A percentile compares a stretch with the other conserved stretches of the same genome.
phyloP scores from a whole-genome alignment of 2,113 vertebrate species.

The Promerops cafer region DNA sequence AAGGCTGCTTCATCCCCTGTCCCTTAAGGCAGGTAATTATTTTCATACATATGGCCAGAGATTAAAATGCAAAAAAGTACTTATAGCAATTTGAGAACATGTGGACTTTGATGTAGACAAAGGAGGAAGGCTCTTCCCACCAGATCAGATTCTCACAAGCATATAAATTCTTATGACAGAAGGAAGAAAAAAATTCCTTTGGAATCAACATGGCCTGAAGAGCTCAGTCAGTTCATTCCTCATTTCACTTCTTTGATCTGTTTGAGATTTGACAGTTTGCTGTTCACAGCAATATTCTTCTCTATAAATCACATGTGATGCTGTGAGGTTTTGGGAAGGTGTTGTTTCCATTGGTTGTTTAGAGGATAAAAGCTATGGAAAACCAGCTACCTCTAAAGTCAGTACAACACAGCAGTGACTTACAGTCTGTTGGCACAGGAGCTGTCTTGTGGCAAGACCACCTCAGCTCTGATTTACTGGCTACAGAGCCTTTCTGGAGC shows the following conservation, averaged over 20 bases:
- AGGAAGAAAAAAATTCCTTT: constrained; percentile 27
- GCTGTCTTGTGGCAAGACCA: neutral
- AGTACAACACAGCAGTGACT: neutral
- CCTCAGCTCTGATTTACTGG: neutral
- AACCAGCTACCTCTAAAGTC: neutral
- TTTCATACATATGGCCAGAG: constrained; percentile 18
- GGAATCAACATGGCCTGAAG: constrained; percentile 53
- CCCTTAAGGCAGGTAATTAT: constrained; percentile 54
- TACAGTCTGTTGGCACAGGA: neutral
- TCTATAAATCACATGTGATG: constrained; percentile 51
- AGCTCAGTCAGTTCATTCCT: constrained; percentile 33
- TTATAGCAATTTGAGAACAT: constrained; percentile 40
- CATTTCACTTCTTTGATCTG: constrained; percentile 64
- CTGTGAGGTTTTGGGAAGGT: neutral
- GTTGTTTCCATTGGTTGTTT: neutral
- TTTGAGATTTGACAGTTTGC: constrained; percentile 49
- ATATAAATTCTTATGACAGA: constrained; percentile 59
- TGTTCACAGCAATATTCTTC: constrained; percentile 43
- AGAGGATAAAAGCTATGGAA: neutral
- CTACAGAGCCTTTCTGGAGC: neutral
- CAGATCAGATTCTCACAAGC: constrained; percentile 14
- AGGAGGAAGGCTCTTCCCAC: constrained; percentile 40
- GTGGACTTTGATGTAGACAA: constrained; percentile 66
- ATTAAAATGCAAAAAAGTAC: constrained; percentile 55
- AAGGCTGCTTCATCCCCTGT: constrained; percentile 14